These are phyloP conservation scores for Bombus waltoni DNA, from an alignment of 1,140 invertebrate genomes.

Conservation along the genomic window DNA sequence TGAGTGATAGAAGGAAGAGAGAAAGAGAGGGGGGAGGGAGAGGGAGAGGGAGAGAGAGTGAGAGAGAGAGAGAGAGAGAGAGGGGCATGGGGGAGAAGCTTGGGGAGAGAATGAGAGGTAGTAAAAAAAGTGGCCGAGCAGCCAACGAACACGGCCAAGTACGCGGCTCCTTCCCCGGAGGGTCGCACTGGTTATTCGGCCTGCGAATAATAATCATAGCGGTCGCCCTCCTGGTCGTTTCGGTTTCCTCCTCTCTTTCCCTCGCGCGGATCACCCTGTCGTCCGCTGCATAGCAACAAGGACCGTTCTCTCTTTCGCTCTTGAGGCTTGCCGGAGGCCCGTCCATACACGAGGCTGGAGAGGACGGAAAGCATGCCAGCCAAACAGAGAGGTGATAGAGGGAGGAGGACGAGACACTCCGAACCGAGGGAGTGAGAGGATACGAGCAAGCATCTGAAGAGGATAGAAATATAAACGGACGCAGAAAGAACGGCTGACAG, in stretches of 20 bases:
- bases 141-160: conserved; percentile 29
- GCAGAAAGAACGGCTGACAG: conserved; percentile 22
- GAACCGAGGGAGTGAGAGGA: conserved; percentile 21
- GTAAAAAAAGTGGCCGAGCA: conserved; percentile 50
- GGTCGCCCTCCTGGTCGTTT: conserved; percentile 59
- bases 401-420: conserved; percentile 3
- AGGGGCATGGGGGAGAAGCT: neutral
- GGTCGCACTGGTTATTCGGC: conserved; percentile 66
- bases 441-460: neutral
- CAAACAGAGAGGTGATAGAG: conserved; percentile 24
- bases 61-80: neutral
- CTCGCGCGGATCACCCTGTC: conserved; percentile 46
- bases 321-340: conserved; percentile 32
- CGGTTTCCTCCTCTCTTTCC: conserved; percentile 38
- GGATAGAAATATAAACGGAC: conserved; percentile 18
- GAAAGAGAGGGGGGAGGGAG: neutral
- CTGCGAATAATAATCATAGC: conserved; percentile 71
- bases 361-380: conserved; percentile 59
- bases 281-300: conserved; percentile 74
- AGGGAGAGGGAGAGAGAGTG: neutral
- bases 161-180: conserved; percentile 52
- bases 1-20: conserved; percentile 17
- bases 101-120: conserved; percentile 18
- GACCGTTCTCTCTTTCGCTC: conserved; percentile 66
- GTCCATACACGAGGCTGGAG: conserved; percentile 50